Base-by-base conservation (phyloP, 2,113 vertebrate species). In the Sakesphorus luctuosus region DNA sequence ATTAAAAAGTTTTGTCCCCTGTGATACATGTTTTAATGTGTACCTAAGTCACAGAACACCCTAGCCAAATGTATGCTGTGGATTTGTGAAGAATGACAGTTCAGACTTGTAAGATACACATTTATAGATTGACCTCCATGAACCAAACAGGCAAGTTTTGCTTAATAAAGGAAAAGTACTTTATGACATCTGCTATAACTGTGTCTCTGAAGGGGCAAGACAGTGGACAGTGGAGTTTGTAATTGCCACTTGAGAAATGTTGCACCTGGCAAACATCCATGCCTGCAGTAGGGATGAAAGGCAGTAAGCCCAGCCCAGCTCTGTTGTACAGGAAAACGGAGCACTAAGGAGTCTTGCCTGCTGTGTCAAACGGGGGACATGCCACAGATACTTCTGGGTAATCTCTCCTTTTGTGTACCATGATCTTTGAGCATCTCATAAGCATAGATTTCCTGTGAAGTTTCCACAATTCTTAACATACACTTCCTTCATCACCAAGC, bases 181-280 rank as follows among this genome's bases (percentile, higher is more conserved):
- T 59, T 53, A 40, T 68, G 28, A n/a, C 24, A 74, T 77, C 20
- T 87, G 28, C 59, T 92, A 31, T 40, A 65, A 71, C 61, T 24
- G 21, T 43, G 17, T 47, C n/a, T 94, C 61, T 89, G 56, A 77
- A 71, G 43, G 43, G 55, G 18, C 11, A n/a, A 52, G 67, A 55
- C 19, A 35, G 44, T 46, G 44, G 44, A 28, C 25, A 52, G 14
- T 18, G 33, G n/a, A 18, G 25, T 66, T 38, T 7, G 10, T 43
- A 66, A 38, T 9, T 53, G 53, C 28, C n/a, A 3, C 50, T 25
- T 62, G 53, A 43, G 43, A 74, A 59, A 35, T 50, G 62, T 38
- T 49, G 50, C 56, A 36, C 17, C n/a, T 33, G 4, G 3, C 1
- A 7, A 69, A 16, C 1, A 0, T 43, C 18, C 2, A 0, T n/a